These are phyloP conservation scores for Loriculus beryllinus DNA, from an alignment of 2,797 vertebrate genomes.

Conservation along the genomic window DNA sequence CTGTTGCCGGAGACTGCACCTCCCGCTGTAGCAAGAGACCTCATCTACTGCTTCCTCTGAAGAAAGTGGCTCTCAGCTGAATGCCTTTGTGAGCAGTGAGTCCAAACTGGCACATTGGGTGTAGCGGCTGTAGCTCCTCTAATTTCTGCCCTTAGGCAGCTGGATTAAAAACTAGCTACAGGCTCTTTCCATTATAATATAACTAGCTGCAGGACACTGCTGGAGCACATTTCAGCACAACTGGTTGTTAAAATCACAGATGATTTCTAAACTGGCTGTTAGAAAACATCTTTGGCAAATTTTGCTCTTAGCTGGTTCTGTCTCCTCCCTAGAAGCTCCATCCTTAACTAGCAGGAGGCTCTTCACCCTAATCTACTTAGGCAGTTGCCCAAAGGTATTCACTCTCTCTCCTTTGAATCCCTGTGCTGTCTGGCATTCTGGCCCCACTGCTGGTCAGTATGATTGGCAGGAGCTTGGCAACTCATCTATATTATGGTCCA, in stretches of 20 bases:
- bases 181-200: conserved; percentile 11
- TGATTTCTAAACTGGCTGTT: conserved; percentile 38
- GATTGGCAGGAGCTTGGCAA: background rate
- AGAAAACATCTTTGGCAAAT: conserved; percentile 24
- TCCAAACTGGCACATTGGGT: background rate
- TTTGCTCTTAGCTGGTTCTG: background rate
- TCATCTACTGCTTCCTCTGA: background rate
- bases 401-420: background rate
- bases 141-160: background rate
- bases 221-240: conserved; percentile 27
- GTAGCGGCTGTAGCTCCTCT: background rate
- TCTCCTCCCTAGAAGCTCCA: conserved; percentile 28
- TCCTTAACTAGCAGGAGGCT: conserved; percentile 12
- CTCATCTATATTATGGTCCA: background rate
- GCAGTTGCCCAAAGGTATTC: background rate
- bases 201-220: conserved; percentile 34
- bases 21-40: background rate
- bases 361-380: conserved; percentile 13
- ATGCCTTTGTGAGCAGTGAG: rapidly evolving
- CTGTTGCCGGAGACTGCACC: background rate
- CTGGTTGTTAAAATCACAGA: conserved; percentile 26
- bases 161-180: background rate
- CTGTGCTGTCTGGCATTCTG: background rate
- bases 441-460: background rate
- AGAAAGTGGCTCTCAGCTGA: background rate